Conservation (phyloP, 2,113 vertebrate genomes). For the Dermatemys mawii region DNA sequence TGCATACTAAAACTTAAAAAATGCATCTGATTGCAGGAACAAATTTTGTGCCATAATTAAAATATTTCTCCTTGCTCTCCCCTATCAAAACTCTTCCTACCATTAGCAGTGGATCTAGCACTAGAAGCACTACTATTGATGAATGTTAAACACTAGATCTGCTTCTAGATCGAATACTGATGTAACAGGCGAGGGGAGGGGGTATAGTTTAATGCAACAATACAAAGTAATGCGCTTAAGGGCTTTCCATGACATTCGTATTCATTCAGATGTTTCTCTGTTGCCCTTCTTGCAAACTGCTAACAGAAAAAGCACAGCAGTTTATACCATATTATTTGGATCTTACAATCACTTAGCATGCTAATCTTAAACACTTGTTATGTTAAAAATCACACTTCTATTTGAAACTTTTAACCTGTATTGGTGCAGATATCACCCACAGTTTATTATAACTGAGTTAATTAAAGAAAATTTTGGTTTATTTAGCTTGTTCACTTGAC, state of each 20-base stretch:
- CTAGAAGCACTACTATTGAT: too few species aligned
- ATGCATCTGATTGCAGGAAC: fast-evolving
- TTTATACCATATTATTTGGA: too few species aligned
- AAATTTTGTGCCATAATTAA: fast-evolving
- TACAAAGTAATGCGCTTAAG: background rate
- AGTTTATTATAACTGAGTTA: background rate
- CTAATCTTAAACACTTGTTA: background rate
- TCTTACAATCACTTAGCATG: background rate
- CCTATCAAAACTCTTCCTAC: fast-evolving
- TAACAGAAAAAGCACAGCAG: background rate
- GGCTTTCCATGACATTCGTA: background rate
- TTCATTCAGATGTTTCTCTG: background rate
- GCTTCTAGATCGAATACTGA: background rate
- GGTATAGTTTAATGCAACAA: background rate
- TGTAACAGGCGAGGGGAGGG: background rate
- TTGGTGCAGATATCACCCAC: background rate
- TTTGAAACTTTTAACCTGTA: background rate
- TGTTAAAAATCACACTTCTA: background rate
- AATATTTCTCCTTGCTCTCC: fast-evolving
- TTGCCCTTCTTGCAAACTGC: background rate
- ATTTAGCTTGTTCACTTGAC: background rate
- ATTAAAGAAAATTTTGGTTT: background rate
- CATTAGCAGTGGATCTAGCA: background rate
- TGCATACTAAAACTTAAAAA: fast-evolving
- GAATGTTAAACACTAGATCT: too few species aligned